phyloP scores from a whole-genome alignment of 2,113 vertebrate genomes.

The Pelmatolapia mariae region DNA sequence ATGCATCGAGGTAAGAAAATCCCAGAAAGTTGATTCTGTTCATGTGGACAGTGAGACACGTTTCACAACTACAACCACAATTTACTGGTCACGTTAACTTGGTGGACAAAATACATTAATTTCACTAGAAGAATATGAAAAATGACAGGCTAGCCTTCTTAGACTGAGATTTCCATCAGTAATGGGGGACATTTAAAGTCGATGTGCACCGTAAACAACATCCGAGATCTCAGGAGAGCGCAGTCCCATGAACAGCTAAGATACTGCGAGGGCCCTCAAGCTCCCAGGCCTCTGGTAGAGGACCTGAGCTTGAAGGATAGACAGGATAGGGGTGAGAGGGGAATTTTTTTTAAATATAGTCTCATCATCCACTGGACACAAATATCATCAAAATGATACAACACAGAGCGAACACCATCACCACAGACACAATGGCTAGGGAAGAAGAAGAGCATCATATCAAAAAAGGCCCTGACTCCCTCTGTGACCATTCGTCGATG shows the following conservation, averaged over 20 bases:
- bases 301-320: background rate
- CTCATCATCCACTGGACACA: background rate
- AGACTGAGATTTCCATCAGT: background rate
- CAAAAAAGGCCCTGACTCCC: background rate
- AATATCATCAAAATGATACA: background rate
- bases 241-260: background rate
- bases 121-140: background rate
- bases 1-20: background rate
- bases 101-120: background rate
- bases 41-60: background rate
- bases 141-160: background rate
- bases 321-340: background rate
- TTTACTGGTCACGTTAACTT: background rate
- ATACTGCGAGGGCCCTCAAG: background rate
- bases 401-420: background rate
- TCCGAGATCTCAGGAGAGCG: background rate
- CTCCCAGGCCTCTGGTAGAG: background rate
- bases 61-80: background rate
- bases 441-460: background rate
- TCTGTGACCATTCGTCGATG: background rate
- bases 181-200: background rate
- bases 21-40: background rate
- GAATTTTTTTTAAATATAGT: background rate
- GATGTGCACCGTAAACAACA: background rate
- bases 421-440: background rate